phyloP scores from a whole-genome alignment of 2,888 invertebrate species.

The Tiphia femorata region DNA sequence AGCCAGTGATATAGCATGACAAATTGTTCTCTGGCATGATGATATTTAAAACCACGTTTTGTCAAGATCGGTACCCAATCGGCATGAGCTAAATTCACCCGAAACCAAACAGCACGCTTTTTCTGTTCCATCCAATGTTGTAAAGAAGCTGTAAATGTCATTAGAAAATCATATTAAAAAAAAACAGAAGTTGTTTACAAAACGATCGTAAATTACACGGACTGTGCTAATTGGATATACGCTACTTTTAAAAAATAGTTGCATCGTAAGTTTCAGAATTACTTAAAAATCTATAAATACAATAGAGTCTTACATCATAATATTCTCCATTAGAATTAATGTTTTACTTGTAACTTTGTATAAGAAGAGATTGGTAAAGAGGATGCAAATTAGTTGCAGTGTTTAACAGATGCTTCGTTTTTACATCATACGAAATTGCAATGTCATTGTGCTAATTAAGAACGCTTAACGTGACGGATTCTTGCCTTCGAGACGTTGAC shows the following conservation, averaged over 20 bases:
- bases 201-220: no score
- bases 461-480: no score
- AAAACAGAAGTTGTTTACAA: background rate
- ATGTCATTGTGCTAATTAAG: no score
- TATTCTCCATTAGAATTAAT: no score
- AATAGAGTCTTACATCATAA: no score
- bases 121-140: slow-evolving; percentile 76
- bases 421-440: no score
- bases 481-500: slow-evolving; percentile 73
- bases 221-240: no score
- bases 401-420: no score
- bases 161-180: background rate
- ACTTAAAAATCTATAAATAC: no score
- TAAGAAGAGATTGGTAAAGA: no score
- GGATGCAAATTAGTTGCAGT: no score
- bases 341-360: no score
- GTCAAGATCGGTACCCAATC: slow-evolving; percentile 83
- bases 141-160: slow-evolving; percentile 75
- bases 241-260: background rate
- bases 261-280: background rate
- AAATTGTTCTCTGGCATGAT: slow-evolving; percentile 84
- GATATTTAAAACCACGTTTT: slow-evolving; percentile 86
- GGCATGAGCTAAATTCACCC: slow-evolving; percentile 78
- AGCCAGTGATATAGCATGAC: slow-evolving; percentile 89
- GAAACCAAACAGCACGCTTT: slow-evolving; percentile 85